phyloP scores from a whole-genome alignment of 2,888 invertebrate genomes.

The Corythucha ciliata region DNA sequence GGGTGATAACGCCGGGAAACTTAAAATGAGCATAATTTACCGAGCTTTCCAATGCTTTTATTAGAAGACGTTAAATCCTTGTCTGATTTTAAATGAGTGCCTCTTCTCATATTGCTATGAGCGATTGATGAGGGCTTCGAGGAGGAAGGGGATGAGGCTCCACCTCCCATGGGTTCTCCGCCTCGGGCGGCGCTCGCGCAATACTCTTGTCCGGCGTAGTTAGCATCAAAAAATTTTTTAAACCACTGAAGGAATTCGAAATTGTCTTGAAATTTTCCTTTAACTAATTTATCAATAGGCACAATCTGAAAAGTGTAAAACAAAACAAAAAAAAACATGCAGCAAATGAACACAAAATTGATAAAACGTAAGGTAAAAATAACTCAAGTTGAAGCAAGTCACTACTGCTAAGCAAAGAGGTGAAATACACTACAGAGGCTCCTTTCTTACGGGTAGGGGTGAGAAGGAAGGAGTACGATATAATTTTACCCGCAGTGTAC shows the following conservation, averaged over 20 bases:
- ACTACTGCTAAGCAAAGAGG: too few species aligned
- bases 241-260: conserved; percentile 99
- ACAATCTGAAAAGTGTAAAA: conserved; percentile 69
- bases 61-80: conserved; percentile 13
- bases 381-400: too few species aligned
- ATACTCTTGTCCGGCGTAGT: conserved; percentile 91
- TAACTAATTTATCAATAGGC: conserved; percentile 88
- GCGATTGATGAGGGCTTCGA: too few species aligned
- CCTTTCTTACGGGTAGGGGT: background rate
- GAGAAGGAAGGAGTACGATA: background rate
- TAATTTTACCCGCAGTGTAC: too few species aligned
- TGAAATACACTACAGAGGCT: background rate
- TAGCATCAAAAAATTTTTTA: conserved; percentile 99
- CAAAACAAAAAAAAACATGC: background rate
- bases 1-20: too few species aligned
- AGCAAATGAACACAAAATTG: too few species aligned
- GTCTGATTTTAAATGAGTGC: conserved; percentile 17
- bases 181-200: conserved; percentile 80
- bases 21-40: too few species aligned
- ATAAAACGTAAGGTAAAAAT: too few species aligned
- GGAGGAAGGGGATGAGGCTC: too few species aligned
- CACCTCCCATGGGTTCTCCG: conserved; percentile 67
- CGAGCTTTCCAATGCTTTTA: conserved; percentile 1
- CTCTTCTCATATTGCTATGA: conserved; percentile 16
- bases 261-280: conserved; percentile 98